Evolutionary conservation across 2,797 vertebrate species (phyloP), one percentile per base, ranked within the genome.

Genomic region (Lacerta bilineata): DNA sequence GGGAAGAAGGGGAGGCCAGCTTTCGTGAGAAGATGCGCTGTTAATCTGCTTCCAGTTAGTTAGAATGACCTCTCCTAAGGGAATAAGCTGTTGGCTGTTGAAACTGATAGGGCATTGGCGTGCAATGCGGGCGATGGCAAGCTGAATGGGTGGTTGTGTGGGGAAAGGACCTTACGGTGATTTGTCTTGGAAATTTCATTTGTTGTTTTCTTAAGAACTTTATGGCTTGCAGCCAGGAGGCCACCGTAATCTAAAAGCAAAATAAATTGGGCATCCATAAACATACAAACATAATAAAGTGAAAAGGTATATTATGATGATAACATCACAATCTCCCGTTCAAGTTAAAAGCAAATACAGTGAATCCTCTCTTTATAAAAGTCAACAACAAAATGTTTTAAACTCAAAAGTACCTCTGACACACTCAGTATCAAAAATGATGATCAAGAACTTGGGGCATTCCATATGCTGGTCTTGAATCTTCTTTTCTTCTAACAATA

Each of bases 1-100:
- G 39, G 80, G 55, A 59, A 75, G 9, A 79, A 41, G 1, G n/a
- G 15, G 23, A 71, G 11, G 18, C 18, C 83, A 80, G 72, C 85
- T 95, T 76, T 90, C 78, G 33, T 90, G 89, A 90, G 83, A 89
- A 81, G 87, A 72, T 27, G 13, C 13, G 2, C 2, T 0, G 72
- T 86, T 92, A 91, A 93, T 93, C 81, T 92, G 76, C 27, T 93
- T 88, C 80, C 87, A 78, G 91, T 90, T 91, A 84, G 85, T 89
- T 89, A 86, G 61, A 76, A 41, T 91, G 88, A 39, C 87, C 90
- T 76, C 41, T 82, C 68, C 74, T 86, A 86, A 91, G 86, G 88
- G 41, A 86, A 71, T 88, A 83, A 91, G 83, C 79, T 90, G 82
- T 68, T 75, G 43, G 86, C 50, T 91, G 66, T 87, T 86, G 82